Evolutionary conservation across 2,113 vertebrate genomes (phyloP).

Genomic region (rabbit (Oryctolagus cuniculus)): DNA sequence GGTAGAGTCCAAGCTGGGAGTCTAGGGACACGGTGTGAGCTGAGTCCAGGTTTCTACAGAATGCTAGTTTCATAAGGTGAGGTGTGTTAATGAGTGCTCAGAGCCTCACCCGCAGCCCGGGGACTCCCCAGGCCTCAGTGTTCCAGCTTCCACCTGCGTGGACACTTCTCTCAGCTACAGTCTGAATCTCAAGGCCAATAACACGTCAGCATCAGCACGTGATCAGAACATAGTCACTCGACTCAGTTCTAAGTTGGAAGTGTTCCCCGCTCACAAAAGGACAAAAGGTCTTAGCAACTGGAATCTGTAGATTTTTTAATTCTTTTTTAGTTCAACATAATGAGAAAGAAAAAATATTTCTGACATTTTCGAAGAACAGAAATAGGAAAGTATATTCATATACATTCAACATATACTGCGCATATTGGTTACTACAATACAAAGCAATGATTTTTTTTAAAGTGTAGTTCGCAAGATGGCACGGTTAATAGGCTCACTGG

Average conservation of each 20-base stretch:
- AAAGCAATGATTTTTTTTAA: conserved; percentile 87
- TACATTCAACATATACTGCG: conserved; percentile 91
- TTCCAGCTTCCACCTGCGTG: background rate
- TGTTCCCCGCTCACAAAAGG: conserved; percentile 83
- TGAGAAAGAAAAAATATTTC: conserved; percentile 88
- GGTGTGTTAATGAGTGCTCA: background rate
- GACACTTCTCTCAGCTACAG: background rate
- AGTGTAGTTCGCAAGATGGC: conserved; percentile 85
- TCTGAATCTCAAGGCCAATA: conserved; percentile 78
- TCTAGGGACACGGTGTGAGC: background rate
- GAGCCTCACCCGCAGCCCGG: background rate
- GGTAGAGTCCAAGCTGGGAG: conserved; percentile 14
- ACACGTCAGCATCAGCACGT: conserved; percentile 69
- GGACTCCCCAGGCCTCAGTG: background rate
- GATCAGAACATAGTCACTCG: conserved; percentile 76
- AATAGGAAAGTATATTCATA: conserved; percentile 89
- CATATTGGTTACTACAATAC: conserved; percentile 88
- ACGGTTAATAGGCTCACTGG: conserved; percentile 80
- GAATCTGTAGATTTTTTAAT: conserved; percentile 76
- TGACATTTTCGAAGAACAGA: conserved; percentile 90
- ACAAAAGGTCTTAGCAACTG: conserved; percentile 83
- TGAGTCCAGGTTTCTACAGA: background rate
- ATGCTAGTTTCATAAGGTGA: background rate
- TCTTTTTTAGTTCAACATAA: conserved; percentile 87
- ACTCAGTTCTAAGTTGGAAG: conserved; percentile 82